Evolutionary conservation across 2,888 invertebrate species (phyloP), one percentile per base, ranked within the genome.

Genomic region (Sisyra terminalis): DNA sequence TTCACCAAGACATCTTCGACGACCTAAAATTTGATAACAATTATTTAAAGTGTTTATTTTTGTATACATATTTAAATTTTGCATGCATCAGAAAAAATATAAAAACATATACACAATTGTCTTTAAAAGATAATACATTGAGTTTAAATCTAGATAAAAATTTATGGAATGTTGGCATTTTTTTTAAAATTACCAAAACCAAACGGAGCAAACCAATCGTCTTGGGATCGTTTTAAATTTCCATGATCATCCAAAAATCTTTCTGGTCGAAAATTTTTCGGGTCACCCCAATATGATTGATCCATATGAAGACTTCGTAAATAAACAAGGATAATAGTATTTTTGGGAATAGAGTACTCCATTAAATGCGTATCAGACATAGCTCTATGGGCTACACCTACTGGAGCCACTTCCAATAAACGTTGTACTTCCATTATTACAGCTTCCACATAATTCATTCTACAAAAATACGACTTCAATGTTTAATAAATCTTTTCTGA

Each of bases 1-100:
- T 55, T 78, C 77, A 1, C 78, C 78, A 1, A 76, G 63, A 51
- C 78, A 78, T 11, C 75, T 65, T 46, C 78, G 63, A 49, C 70
- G 70, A 45, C 75, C 75, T 75, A 60, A 44, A 63, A 66, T 24
- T 24, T 24, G 24, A 24, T 24, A 24, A 24, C n/a, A n/a, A n/a
- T n/a, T n/a, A n/a, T n/a, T n/a, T n/a, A n/a, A n/a, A n/a, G n/a
- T n/a, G n/a, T n/a, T n/a, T n/a, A n/a, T n/a, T n/a, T n/a, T n/a
- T n/a, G n/a, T n/a, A n/a, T n/a, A n/a, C n/a, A n/a, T n/a, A n/a
- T n/a, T n/a, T n/a, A n/a, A n/a, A n/a, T n/a, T n/a, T n/a, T n/a
- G n/a, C n/a, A n/a, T n/a, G n/a, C n/a, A n/a, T n/a, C n/a, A n/a
- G n/a, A n/a, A n/a, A n/a, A n/a, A n/a, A n/a, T n/a, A n/a, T n/a